phyloP scores from a whole-genome alignment of 2,797 vertebrate genomes.

The Pseudochromis fuscus region DNA sequence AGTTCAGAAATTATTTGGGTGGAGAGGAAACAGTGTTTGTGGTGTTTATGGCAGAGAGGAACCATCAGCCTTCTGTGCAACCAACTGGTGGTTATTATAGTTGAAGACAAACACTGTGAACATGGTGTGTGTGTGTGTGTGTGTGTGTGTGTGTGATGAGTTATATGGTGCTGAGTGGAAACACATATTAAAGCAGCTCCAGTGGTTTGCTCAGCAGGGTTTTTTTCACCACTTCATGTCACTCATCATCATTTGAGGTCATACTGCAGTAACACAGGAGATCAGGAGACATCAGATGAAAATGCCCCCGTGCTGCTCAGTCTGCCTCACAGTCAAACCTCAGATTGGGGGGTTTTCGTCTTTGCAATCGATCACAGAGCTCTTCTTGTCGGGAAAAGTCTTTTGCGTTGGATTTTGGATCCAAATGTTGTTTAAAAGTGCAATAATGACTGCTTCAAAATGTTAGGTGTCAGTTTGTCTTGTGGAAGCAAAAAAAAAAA shows the following conservation, averaged over 20 bases:
- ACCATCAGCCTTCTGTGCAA: constrained; percentile 49
- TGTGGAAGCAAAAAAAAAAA: background rate
- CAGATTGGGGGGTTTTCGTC: background rate
- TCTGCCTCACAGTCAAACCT: constrained; percentile 3
- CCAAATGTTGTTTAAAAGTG: background rate
- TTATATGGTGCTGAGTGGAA: constrained; percentile 37
- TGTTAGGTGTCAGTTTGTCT: background rate
- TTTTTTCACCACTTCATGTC: constrained; percentile 13
- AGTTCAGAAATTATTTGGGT: constrained; percentile 39
- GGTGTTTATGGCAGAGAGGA: constrained; percentile 53
- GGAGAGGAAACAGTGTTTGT: constrained; percentile 51
- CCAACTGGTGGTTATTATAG: constrained; percentile 54
- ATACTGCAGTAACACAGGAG: background rate
- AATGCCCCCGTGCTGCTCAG: background rate
- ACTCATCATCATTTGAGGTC: constrained; percentile 28
- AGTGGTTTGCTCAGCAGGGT: constrained; percentile 34
- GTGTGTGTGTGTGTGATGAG: constrained; percentile 26
- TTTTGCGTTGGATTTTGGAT: background rate
- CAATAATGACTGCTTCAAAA: background rate
- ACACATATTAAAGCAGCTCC: constrained; percentile 43
- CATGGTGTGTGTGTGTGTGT: background rate
- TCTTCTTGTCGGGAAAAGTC: background rate
- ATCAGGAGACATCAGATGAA: constrained; percentile 27
- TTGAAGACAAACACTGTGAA: constrained; percentile 11
- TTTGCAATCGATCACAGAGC: background rate